Percentiles rank a stretch among this genome's conserved stretches.
phyloP scores from a whole-genome alignment of 2,113 vertebrate genomes.

The Manacus vitellinus region DNA sequence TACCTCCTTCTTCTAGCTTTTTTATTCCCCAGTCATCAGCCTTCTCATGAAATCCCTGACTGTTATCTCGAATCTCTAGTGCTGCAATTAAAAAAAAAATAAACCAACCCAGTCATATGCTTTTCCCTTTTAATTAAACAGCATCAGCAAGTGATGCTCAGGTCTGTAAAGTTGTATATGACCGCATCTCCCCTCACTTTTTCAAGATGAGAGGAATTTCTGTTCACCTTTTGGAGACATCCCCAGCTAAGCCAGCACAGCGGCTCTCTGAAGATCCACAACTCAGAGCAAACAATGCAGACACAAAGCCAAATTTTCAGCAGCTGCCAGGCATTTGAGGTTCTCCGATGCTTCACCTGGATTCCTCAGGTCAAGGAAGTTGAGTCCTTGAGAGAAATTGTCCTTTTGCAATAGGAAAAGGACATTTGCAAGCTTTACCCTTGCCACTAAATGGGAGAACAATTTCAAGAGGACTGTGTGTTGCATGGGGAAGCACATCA shows the following conservation, averaged over 20 bases:
- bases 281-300: neutral
- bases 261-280: neutral
- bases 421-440: accelerated
- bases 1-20: neutral
- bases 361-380: neutral
- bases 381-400: neutral
- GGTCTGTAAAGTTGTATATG: neutral
- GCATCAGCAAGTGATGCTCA: neutral
- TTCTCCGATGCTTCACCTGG: neutral
- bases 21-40: neutral
- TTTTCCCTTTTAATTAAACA: neutral
- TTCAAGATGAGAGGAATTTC: neutral
- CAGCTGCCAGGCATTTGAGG: neutral
- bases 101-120: neutral
- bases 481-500: neutral
- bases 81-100: neutral
- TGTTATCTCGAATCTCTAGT: neutral
- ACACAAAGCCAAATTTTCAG: neutral
- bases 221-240: neutral
- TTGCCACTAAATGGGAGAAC: neutral
- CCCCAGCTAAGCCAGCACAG: neutral
- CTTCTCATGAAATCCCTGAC: neutral
- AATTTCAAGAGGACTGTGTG: neutral
- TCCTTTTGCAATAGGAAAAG: neutral
- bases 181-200: neutral